Evolutionary conservation across 2,888 invertebrate genomes (phyloP).

Genomic region (Heliconius ethilla): DNA sequence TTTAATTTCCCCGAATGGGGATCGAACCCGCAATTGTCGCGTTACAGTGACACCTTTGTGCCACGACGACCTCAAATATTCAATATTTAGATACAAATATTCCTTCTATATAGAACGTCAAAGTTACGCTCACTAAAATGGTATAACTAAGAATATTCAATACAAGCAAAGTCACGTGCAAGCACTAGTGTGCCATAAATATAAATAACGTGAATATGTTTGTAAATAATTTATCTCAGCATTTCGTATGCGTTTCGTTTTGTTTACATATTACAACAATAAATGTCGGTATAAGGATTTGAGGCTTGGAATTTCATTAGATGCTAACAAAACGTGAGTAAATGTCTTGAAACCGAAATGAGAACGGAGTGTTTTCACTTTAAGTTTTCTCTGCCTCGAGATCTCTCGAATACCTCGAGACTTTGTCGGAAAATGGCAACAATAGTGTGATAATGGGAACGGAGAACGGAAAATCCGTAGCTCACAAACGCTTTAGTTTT

Average conservation of each 20-base stretch:
- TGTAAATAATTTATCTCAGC: slow-evolving; percentile 9
- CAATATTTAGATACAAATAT: slow-evolving; percentile 1
- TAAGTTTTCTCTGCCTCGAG: no score
- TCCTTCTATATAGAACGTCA: not conserved
- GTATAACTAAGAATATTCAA: not conserved
- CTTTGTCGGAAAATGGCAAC: no score
- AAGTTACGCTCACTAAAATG: not conserved
- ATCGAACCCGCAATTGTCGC: no score
- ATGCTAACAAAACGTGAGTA: not conserved
- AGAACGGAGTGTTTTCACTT: not conserved
- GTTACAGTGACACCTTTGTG: no score
- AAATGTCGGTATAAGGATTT: not conserved
- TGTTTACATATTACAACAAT: slow-evolving; percentile 4
- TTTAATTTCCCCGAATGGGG: no score
- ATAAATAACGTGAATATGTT: slow-evolving; percentile 13
- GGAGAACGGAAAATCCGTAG: no score
- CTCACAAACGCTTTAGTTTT: no score
- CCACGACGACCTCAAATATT: not conserved
- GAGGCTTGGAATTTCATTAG: not conserved
- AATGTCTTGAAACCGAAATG: not conserved
- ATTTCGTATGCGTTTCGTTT: slow-evolving; percentile 17
- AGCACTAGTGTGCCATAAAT: slow-evolving; percentile 17
- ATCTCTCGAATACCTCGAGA: no score
- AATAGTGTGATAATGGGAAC: no score
- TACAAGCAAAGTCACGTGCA: not conserved